Conservation (phyloP, 2,888 invertebrate genomes). For the Carcina quercana region DNA sequence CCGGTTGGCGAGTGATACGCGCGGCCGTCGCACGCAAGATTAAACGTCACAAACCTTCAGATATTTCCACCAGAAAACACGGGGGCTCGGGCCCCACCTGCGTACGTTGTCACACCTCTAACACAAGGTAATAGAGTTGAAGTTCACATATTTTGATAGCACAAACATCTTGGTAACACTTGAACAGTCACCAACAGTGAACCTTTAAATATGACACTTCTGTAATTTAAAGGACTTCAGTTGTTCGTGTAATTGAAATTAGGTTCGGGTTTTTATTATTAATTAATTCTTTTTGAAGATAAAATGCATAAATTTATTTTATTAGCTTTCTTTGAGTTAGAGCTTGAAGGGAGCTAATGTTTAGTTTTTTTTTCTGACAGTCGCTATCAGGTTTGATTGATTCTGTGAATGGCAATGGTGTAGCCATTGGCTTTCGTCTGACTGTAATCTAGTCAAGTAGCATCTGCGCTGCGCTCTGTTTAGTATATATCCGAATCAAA, state of each 20-base stretch:
- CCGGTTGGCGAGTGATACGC: constrained; percentile 61
- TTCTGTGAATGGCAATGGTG: too few species aligned
- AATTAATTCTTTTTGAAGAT: too few species aligned
- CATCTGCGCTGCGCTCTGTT: too few species aligned
- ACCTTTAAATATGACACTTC: constrained; percentile 13
- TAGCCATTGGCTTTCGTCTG: too few species aligned
- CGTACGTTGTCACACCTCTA: constrained; percentile 23
- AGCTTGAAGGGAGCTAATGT: too few species aligned
- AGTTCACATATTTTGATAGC: constrained; percentile 16
- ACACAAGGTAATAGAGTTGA: constrained; percentile 20
- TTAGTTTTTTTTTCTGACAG: too few species aligned
- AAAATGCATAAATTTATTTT: too few species aligned
- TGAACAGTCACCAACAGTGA: constrained; percentile 49
- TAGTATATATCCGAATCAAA: too few species aligned
- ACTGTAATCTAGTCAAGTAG: too few species aligned
- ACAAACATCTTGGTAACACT: constrained; percentile 20
- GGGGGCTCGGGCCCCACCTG: constrained; percentile 18
- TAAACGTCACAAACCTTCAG: constrained; percentile 71
- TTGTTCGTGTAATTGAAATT: constrained; percentile 2
- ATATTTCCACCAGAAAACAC: constrained; percentile 23
- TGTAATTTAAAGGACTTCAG: constrained; percentile 3
- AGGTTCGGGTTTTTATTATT: not conserved
- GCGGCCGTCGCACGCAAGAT: constrained; percentile 69
- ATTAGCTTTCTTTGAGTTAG: too few species aligned
- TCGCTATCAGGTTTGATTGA: too few species aligned